Evolutionary conservation across 2,888 invertebrate genomes (phyloP).

Genomic region (Elysia crispata): DNA sequence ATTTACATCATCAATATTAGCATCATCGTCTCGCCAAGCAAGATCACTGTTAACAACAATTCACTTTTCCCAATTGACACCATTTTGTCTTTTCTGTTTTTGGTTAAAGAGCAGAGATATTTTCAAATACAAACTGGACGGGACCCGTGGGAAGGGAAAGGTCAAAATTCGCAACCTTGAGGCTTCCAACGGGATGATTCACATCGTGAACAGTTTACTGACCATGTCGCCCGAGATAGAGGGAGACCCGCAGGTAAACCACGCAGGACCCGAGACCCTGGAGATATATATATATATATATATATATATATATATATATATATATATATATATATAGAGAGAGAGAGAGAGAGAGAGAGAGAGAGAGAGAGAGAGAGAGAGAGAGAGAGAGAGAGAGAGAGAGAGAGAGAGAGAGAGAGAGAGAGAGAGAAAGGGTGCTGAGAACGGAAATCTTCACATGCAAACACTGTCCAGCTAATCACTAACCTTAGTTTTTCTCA

Average conservation of each 20-base stretch:
- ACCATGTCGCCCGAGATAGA: conserved; percentile 57
- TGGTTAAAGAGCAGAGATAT: conserved; percentile 45
- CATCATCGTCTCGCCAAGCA: no score
- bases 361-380: no score
- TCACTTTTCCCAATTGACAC: background rate
- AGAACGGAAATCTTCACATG: no score
- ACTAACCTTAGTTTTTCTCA: no score
- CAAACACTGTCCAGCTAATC: no score
- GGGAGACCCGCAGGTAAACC: conserved; percentile 56
- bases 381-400: no score
- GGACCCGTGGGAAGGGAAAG: conserved; percentile 54
- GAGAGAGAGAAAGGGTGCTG: no score
- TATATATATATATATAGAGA: no score
- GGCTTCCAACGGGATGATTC: conserved; percentile 72
- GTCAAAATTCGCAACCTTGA: conserved; percentile 60
- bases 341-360: no score
- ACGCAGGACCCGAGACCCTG: no score
- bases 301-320: no score
- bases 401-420: background rate
- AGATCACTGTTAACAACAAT: background rate
- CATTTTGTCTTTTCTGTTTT: background rate
- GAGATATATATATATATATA: no score
- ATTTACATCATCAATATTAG: conserved; percentile 15
- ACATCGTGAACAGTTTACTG: conserved; percentile 66
- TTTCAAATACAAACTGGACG: conserved; percentile 58